These are phyloP conservation scores for Orthonyx spaldingii DNA, from an alignment of 2,113 vertebrate species.

Conservation along the genomic window DNA sequence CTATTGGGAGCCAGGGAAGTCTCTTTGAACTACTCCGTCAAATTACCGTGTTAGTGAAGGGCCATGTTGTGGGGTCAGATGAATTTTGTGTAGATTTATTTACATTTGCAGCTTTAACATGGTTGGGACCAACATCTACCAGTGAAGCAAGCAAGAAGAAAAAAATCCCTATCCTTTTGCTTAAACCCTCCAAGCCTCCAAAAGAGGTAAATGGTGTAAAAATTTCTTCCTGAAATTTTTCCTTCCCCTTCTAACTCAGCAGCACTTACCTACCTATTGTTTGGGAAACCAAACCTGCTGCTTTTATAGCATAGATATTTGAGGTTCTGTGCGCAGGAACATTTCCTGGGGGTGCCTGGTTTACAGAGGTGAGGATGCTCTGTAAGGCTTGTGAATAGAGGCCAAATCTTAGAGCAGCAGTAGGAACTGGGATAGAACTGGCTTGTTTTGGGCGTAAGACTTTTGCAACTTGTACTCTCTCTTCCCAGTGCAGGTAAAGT, in stretches of 20 bases:
- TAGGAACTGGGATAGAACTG: not conserved
- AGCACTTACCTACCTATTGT: not conserved
- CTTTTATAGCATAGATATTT: not conserved
- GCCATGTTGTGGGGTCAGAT: not conserved
- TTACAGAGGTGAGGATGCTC: not conserved
- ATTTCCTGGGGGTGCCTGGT: not conserved
- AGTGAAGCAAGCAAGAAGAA: not conserved
- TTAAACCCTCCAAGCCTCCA: not conserved
- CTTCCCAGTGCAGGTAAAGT: not conserved
- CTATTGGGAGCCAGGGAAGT: not conserved
- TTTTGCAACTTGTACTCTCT: not conserved
- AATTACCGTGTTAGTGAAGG: not conserved
- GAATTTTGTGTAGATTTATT: not conserved
- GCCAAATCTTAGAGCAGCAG: not conserved
- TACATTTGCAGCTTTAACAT: not conserved
- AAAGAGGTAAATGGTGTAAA: not conserved
- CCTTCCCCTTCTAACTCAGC: not conserved
- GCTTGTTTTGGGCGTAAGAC: not conserved
- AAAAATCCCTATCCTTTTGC: not conserved
- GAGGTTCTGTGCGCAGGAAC: not conserved
- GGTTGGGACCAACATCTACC: not conserved
- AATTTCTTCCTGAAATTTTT: not conserved
- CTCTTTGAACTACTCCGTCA: not conserved
- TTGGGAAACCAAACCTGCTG: not conserved
- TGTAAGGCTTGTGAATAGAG: not conserved